Evolutionary conservation across 2,888 invertebrate species (phyloP), one percentile per base, ranked within the genome.

Genomic region (Neoaliturus tenellus): DNA sequence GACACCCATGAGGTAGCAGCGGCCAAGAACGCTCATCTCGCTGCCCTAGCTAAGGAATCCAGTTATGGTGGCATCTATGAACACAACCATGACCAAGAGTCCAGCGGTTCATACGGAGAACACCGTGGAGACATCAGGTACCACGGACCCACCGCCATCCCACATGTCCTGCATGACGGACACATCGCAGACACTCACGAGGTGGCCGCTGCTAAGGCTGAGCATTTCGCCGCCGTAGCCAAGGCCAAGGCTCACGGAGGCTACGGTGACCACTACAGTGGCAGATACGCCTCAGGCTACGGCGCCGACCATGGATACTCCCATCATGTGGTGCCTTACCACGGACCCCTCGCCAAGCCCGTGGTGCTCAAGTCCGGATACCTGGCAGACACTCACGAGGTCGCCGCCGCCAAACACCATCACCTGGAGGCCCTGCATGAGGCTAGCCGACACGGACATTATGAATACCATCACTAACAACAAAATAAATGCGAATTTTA

Each of bases 1-100:
- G 71, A 71, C 71, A 71, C 71, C 23, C 71, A 71, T 39, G 71
- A 71, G 41, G 71, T 71, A 71, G 71, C 71, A 71, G 71, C 71
- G 23, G 71, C 71, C 71, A 71, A 71, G 71, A 71, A 35, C 41
- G 71, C 71, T 39, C 71, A 71, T n/a, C 39, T 71, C 35, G 71
- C 71, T 12, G 71, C 71, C 41, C 71, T 71, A 41, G 71, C n/a
- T 10, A 17, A 71, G 10, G n/a, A 23, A n/a, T 14, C 17, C 35
- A 1, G 23, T 14, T 71, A 71, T 20, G 71, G 71, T 39, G 23
- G n/a, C 8, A 3, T 10, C 8, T 33, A 67, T n/a, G 55, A 17
- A 5, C 6, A 55, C 39, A 39, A 12, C 39, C 12, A n/a, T n/a
- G 51, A 23, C 14, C 20, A 51, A 14, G 67, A 33, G 31, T n/a